Evolutionary conservation across 2,888 invertebrate genomes (phyloP).

Genomic region (Endotricha flammealis): DNA sequence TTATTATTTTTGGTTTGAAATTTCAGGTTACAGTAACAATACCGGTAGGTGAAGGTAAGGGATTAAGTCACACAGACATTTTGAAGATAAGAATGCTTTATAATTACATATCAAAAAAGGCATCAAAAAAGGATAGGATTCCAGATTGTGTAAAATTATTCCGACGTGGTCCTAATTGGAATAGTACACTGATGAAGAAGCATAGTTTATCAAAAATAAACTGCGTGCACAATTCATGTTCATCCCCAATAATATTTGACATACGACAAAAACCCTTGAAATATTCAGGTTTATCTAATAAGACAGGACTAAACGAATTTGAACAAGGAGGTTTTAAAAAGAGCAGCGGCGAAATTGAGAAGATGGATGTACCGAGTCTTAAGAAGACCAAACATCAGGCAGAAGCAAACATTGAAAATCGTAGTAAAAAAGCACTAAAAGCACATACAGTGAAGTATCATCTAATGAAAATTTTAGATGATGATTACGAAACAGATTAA

Average conservation of each 20-base stretch:
- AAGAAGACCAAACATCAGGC: no score
- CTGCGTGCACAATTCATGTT: constrained; percentile 9
- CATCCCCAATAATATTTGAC: no score
- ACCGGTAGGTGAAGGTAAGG: constrained; percentile 20
- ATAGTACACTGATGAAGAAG: no score
- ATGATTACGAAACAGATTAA: no score
- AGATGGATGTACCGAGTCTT: no score
- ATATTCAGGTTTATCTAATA: constrained; percentile 28
- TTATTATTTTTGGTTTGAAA: no score
- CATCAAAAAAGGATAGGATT: constrained; percentile 16
- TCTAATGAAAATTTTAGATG: neutral
- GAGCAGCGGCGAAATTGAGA: no score
- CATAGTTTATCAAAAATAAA: constrained; percentile 13
- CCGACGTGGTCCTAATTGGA: constrained; percentile 29
- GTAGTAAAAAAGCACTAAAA: no score
- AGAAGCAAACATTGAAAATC: no score
- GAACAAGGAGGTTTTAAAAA: constrained; percentile 1
- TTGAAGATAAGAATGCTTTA: constrained; percentile 52
- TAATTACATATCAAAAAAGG: constrained; percentile 35
- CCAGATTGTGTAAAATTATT: constrained; percentile 45
- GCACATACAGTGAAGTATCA: neutral
- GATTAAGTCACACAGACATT: constrained; percentile 36
- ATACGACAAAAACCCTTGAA: constrained; percentile 35
- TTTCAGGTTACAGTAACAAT: constrained; percentile 3
- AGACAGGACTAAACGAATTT: neutral